Evolutionary conservation across 2,113 vertebrate genomes (phyloP).

Genomic region (Illadopsis cleaveri): DNA sequence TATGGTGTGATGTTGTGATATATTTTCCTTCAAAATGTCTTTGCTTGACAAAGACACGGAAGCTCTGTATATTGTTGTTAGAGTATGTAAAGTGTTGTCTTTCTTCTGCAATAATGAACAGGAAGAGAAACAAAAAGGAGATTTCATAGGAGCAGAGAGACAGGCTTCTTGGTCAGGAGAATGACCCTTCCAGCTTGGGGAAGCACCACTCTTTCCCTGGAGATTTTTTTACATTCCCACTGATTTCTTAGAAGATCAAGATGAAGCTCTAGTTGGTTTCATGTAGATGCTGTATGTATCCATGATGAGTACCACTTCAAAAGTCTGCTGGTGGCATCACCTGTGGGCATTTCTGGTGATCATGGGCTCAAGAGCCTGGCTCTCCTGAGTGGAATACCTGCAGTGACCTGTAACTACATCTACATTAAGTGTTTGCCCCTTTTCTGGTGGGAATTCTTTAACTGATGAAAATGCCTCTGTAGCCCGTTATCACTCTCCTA

Average conservation of each 20-base stretch:
- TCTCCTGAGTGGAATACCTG: not conserved
- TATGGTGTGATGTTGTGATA: not conserved
- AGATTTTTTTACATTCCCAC: not conserved
- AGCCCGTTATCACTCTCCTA: not conserved
- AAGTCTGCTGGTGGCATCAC: not conserved
- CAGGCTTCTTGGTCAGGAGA: not conserved
- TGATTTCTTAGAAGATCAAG: not conserved
- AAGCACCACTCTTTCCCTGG: not conserved
- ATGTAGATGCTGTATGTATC: not conserved
- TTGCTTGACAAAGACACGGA: not conserved
- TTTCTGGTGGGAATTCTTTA: not conserved
- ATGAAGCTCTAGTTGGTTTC: not conserved
- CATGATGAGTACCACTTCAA: not conserved
- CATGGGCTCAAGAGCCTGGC: not conserved
- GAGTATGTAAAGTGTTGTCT: not conserved
- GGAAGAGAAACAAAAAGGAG: not conserved
- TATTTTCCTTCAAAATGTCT: not conserved
- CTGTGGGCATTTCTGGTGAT: not conserved
- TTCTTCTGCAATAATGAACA: not conserved
- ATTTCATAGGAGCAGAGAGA: not conserved
- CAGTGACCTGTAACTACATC: not conserved
- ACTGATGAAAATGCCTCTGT: not conserved
- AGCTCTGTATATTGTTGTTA: not conserved
- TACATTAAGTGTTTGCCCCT: not conserved
- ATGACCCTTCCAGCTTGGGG: not conserved